Conservation (phyloP, 92 coral and sea anemone genomes). For the Heliopora coerulea region DNA sequence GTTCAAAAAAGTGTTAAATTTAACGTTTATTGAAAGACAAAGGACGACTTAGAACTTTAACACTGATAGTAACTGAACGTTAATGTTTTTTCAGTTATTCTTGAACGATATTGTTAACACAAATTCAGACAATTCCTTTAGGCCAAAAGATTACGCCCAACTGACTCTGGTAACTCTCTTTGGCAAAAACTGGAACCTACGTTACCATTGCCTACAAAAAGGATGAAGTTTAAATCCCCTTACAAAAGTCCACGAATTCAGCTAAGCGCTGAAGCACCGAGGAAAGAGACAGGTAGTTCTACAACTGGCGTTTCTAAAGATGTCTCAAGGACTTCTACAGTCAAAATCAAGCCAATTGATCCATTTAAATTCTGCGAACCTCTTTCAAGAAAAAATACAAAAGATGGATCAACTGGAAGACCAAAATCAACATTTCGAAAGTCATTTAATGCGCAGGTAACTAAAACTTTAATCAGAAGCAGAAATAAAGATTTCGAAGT, state of each 20-base stretch:
- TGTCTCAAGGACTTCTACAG: constrained; percentile 4
- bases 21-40: too few relatives aligned
- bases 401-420: neutral
- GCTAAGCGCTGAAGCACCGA: neutral
- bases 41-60: too few relatives aligned
- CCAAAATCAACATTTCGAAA: neutral
- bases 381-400: neutral
- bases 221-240: constrained; percentile 25
- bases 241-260: constrained; percentile 10
- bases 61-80: too few relatives aligned
- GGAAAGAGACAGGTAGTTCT: neutral
- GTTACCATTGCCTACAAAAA: neutral
- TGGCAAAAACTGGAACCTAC: constrained; percentile 28
- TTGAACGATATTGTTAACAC: neutral
- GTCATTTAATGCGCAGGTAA: neutral
- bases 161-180: constrained; percentile 5
- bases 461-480: too few relatives aligned
- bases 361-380: constrained; percentile 28
- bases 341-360: constrained; percentile 33
- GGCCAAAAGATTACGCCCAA: constrained; percentile 17
- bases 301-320: neutral
- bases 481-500: too few relatives aligned
- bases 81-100: too few relatives aligned
- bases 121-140: neutral
- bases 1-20: too few relatives aligned